A percentile compares a stretch with the other conserved stretches of the same genome.
These are phyloP conservation scores for Macrostomum lignano DNA, from an alignment of 1,140 invertebrate species.

Conservation along the genomic window DNA sequence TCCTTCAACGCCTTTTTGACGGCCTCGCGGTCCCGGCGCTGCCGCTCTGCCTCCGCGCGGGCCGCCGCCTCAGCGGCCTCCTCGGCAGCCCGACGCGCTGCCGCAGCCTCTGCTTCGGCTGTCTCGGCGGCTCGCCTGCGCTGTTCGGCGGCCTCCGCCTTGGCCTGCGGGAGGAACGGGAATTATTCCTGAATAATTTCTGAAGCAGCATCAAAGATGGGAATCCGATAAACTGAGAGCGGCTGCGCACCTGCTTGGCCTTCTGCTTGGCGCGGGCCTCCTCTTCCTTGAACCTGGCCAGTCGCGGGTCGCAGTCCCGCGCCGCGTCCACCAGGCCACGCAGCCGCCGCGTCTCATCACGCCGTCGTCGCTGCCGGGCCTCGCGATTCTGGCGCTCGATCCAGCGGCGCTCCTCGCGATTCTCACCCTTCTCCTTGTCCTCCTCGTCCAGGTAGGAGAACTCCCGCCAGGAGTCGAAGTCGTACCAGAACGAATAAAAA, in stretches of 20 bases:
- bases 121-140: not conserved
- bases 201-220: too few species aligned
- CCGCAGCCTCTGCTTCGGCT: not conserved
- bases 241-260: constrained; percentile 1
- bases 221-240: too few species aligned
- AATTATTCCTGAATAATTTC: too few species aligned
- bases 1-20: not conserved
- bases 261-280: not conserved
- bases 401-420: constrained; percentile 1
- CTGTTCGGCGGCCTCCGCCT: not conserved
- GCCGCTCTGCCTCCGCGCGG: not conserved
- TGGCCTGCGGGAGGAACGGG: too few species aligned
- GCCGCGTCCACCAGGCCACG: not conserved
- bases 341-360: constrained; percentile 1
- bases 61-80: not conserved
- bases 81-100: not conserved
- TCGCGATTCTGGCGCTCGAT: not conserved
- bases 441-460: constrained; percentile 97
- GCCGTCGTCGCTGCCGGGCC: not conserved
- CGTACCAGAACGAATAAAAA: constrained; percentile 42
- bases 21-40: not conserved
- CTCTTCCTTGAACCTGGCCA: constrained; percentile 1
- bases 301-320: constrained; percentile 1
- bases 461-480: constrained; percentile 92
- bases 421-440: constrained; percentile 75